These are phyloP conservation scores for Nasonovia ribisnigri DNA, from an alignment of 2,888 invertebrate species.

Conservation along the genomic window DNA sequence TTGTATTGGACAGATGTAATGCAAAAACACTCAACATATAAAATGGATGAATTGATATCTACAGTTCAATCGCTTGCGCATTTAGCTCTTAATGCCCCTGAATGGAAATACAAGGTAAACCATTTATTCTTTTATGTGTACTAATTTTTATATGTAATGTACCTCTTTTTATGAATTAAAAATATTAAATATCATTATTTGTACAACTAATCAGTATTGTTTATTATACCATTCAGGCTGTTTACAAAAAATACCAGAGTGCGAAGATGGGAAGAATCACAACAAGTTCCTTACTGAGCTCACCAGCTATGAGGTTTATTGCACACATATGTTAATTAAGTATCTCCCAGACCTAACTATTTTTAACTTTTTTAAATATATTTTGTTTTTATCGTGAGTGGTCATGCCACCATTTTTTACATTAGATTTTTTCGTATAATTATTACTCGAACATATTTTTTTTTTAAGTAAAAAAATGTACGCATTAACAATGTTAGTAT, in stretches of 20 bases:
- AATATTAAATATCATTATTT: too few relatives aligned
- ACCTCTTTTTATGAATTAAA: not conserved
- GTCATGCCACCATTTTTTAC: slow-evolving; percentile 31
- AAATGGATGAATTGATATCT: slow-evolving; percentile 77
- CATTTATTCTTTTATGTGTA: too few relatives aligned
- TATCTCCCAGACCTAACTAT: slow-evolving; percentile 6
- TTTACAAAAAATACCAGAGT: slow-evolving; percentile 78
- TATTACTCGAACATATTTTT: slow-evolving; percentile 28
- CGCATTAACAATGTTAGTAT: slow-evolving; percentile 17
- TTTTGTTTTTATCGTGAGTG: slow-evolving; percentile 50
- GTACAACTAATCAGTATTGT: not conserved
- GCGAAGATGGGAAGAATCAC: slow-evolving; percentile 76
- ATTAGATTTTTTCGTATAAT: slow-evolving; percentile 36
- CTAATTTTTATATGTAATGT: not conserved
- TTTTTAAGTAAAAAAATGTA: slow-evolving; percentile 10
- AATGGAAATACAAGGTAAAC: slow-evolving; percentile 76
- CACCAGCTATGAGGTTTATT: slow-evolving; percentile 55
- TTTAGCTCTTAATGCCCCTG: slow-evolving; percentile 78
- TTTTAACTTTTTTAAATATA: slow-evolving; percentile 44
- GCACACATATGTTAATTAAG: slow-evolving; percentile 32
- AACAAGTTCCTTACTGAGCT: slow-evolving; percentile 45
- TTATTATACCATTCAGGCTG: slow-evolving; percentile 71
- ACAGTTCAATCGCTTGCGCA: slow-evolving; percentile 79
- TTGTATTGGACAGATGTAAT: slow-evolving; percentile 80
- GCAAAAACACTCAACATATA: slow-evolving; percentile 82